Evolutionary conservation across 2,113 vertebrate genomes (phyloP).

Genomic region (Elanoides forficatus): DNA sequence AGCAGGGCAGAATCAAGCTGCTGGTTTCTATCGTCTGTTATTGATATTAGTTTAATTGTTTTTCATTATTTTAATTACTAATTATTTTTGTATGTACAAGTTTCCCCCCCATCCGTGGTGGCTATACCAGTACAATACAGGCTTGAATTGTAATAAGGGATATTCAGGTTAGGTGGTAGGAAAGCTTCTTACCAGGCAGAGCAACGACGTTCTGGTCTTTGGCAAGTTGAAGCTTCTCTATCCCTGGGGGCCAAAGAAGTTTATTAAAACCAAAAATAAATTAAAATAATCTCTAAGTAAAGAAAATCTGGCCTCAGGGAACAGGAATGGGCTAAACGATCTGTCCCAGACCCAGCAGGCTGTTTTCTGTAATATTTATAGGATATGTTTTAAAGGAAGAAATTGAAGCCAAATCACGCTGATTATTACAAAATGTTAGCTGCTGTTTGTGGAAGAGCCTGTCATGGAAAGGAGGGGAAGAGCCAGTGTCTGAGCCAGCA

Average conservation of each 20-base stretch:
- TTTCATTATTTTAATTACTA: not conserved
- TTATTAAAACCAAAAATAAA: not conserved
- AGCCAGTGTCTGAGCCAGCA: not conserved
- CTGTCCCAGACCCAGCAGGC: not conserved
- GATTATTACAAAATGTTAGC: not conserved
- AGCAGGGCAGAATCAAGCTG: not conserved
- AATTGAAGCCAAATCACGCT: not conserved
- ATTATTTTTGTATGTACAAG: not conserved
- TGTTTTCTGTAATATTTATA: not conserved
- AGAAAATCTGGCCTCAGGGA: not conserved
- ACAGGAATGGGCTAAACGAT: not conserved
- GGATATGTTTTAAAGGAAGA: not conserved
- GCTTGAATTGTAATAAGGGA: not conserved
- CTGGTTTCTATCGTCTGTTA: not conserved
- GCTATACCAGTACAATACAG: not conserved
- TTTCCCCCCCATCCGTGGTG: not conserved
- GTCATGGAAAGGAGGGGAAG: not conserved
- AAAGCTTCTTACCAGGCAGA: not conserved
- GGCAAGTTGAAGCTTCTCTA: not conserved
- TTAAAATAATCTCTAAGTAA: not conserved
- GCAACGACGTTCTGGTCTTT: accelerated
- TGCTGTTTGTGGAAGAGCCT: not conserved
- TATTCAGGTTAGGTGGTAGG: not conserved
- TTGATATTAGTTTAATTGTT: not conserved
- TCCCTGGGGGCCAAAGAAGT: not conserved